These are phyloP conservation scores for Kryptolebias marmoratus DNA, from an alignment of 2,113 vertebrate genomes.

Conservation along the genomic window DNA sequence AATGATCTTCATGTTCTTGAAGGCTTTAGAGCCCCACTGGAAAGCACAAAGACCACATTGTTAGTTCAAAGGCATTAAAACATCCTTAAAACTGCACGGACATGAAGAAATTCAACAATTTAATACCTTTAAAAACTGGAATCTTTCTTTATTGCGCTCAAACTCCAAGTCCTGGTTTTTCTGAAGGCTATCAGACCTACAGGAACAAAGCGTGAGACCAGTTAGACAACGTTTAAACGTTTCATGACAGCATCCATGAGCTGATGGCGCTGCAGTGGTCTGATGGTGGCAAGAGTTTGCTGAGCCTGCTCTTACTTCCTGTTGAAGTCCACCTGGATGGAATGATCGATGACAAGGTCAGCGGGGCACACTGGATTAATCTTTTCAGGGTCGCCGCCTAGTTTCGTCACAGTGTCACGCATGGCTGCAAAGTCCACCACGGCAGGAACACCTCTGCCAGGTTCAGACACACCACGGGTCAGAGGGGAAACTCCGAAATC, in stretches of 20 bases:
- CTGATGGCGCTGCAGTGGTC: not conserved
- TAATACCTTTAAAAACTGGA: slow-evolving; percentile 96
- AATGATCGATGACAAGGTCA: slow-evolving; percentile 98
- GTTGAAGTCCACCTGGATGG: slow-evolving; percentile 98
- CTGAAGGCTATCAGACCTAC: slow-evolving; percentile 92
- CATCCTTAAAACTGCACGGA: accelerated
- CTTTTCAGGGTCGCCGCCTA: slow-evolving; percentile 93
- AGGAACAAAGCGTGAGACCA: slow-evolving; percentile 9
- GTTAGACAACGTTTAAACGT: not conserved
- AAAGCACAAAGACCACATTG: slow-evolving; percentile 23
- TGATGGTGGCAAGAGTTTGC: not conserved
- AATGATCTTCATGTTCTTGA: slow-evolving; percentile 95
- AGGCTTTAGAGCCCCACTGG: slow-evolving; percentile 97
- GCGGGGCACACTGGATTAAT: slow-evolving; percentile 96
- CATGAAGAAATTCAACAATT: not conserved
- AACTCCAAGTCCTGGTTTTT: slow-evolving; percentile 98
- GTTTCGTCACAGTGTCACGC: slow-evolving; percentile 92
- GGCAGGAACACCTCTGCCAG: slow-evolving; percentile 91
- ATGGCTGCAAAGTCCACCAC: slow-evolving; percentile 98
- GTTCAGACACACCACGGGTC: accelerated
- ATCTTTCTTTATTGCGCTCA: slow-evolving; percentile 95
- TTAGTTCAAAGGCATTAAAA: not conserved
- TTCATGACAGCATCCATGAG: not conserved
- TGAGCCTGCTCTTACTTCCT: slow-evolving; percentile 83
- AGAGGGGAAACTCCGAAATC: no score